A percentile compares a stretch with the other conserved stretches of the same genome.
These are phyloP conservation scores for Neoscelio sp. DNA, from an alignment of 2,888 invertebrate genomes.

Conservation along the genomic window DNA sequence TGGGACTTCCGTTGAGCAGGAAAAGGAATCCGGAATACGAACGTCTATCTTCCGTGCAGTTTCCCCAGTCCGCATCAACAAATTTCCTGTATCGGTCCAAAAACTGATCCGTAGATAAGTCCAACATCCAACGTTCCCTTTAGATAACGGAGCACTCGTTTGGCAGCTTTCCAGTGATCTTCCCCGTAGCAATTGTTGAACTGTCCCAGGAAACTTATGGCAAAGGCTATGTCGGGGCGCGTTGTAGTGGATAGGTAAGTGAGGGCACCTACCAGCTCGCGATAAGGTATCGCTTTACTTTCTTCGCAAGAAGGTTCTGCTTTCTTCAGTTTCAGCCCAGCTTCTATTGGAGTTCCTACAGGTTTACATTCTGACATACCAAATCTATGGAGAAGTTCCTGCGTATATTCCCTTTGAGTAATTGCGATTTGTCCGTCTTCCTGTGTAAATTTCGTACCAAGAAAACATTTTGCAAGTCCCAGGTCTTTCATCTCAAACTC, in stretches of 20 bases:
- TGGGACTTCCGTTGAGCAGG: slow-evolving; percentile 1
- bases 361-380: background rate
- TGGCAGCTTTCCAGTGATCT: slow-evolving; percentile 47
- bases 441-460: background rate
- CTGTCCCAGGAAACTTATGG: slow-evolving; percentile 41
- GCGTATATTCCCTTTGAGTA: background rate
- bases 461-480: background rate
- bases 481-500: background rate
- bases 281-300: slow-evolving; percentile 6
- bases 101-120: background rate
- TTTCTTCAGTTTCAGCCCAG: too few species aligned
- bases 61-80: slow-evolving; percentile 43
- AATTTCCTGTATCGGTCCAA: background rate
- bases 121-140: slow-evolving; percentile 24
- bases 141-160: too few species aligned
- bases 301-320: background rate
- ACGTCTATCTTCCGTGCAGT: slow-evolving; percentile 23
- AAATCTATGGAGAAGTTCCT: background rate
- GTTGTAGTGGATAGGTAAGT: slow-evolving; percentile 49
- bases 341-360: background rate
- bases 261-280: slow-evolving; percentile 30
- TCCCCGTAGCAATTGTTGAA: slow-evolving; percentile 36
- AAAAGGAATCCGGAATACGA: slow-evolving; percentile 29
- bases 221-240: slow-evolving; percentile 43
- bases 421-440: background rate